Evolutionary conservation across 2,888 invertebrate species (phyloP), one percentile per base, ranked within the genome.

Genomic region (Ophion slaviceki): DNA sequence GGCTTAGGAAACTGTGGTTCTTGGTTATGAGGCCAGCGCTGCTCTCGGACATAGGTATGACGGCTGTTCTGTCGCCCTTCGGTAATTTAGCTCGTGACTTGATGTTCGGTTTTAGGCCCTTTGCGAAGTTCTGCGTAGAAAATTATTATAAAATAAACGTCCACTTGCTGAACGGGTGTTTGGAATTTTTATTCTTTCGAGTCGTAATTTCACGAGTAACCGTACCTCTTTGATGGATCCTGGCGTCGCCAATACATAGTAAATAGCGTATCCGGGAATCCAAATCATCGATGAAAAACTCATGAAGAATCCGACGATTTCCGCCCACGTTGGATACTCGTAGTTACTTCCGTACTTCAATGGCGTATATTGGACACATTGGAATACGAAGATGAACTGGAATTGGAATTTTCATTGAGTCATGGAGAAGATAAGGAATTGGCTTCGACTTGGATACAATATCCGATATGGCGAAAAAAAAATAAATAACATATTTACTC

Each of bases 221-320:
- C 53, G 53, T 91, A 96, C 96, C 94, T 96, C 94, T 87, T 94
- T 92, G 24, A 96, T 91, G 2, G 95, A 93, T 85, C 95, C 96
- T 2, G 95, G 94, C 64, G 94, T 94, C 1, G 93, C 92, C 28
- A 95, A 88, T 2, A 96, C 90, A 89, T 96, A 96, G 90, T 96
- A 96, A 82, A 96, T 89, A 3, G 95, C 96, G 88, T 96, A 96
- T 17, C 93, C 93, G 10, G 96, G 96, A 85, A 96, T 95, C 95
- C 96, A 96, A 40, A 96, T 92, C 96, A 96, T 96, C 3, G 96
- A 96, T 3, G 95, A 94, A 53, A 95, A 93, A 87, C 96, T 96
- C 79, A 96, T 94, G 62, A 94, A 93, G 88, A 96, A 94, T n/a
- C 96, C 96, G 53, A 96, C 90, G 62, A 94, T 92, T 90, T 96